Conservation (phyloP, 1,140 invertebrate species). For the Copidosoma floridanum region DNA sequence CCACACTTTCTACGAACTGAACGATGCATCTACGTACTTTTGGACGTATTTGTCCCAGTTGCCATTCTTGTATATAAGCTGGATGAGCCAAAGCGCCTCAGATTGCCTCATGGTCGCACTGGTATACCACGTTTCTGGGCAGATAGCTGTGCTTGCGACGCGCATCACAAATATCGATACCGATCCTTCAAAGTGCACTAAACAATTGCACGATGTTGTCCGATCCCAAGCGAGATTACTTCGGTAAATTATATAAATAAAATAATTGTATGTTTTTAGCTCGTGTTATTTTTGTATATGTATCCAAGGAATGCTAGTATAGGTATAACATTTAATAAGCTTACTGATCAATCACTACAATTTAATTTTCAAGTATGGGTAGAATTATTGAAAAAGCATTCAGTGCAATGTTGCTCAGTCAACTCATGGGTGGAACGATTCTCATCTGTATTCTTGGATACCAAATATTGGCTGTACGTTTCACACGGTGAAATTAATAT, state of each 20-base stretch:
- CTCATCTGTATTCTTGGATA: conserved; percentile 45
- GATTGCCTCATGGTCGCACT: conserved; percentile 44
- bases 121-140: conserved; percentile 44
- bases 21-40: conserved; percentile 31
- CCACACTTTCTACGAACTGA: conserved; percentile 35
- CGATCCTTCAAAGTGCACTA: conserved; percentile 12
- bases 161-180: conserved; percentile 36
- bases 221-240: conserved; percentile 37
- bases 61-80: conserved; percentile 37
- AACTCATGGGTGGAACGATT: conserved; percentile 39
- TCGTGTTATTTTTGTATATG: no score
- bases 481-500: neutral
- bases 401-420: conserved; percentile 37
- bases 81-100: conserved; percentile 33
- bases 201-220: conserved; percentile 33
- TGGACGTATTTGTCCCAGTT: conserved; percentile 36
- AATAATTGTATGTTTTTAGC: no score
- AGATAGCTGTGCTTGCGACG: conserved; percentile 40
- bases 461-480: conserved; percentile 41
- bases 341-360: no score
- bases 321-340: no score
- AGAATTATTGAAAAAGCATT: conserved; percentile 36
- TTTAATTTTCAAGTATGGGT: conserved; percentile 48
- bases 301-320: no score
- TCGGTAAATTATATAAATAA: conserved; percentile 39